Base-by-base conservation (phyloP, 2,888 invertebrate species). In the Aleiodes alternator region DNA sequence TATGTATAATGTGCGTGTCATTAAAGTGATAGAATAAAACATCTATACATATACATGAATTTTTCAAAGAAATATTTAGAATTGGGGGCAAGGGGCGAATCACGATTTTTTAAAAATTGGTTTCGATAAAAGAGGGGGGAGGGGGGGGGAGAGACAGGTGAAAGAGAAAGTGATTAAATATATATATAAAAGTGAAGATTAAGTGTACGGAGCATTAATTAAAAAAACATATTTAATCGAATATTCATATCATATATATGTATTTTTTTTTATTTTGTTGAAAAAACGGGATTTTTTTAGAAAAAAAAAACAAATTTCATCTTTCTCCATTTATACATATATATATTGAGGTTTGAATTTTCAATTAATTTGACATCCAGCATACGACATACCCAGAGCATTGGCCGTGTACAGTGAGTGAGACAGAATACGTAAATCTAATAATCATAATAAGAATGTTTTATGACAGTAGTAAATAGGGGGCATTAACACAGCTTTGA, bases 381-480 rank as follows among this genome's bases (percentile, higher is more conserved):
- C 89, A 89, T 88, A 89, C 88, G 87, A 89, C 88, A 89, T 89
- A 88, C 86, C 87, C 88, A 89, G 88, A 88, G 88, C 89, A 89
- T 88, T 87, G 84, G 86, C 86, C 84, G 87, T 89, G 88, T 87
- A 85, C 80, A 87, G 85, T 86, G 83, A 78, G 81, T 85, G 85
- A 88, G 82, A 84, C 82, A 84, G 72, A 75, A 75, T 71, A 83
- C 78, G 82, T 80, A 81, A 57, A 57, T 75, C 71, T 72, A 75
- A 75, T 72, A 69, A 71, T 73, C 16, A 73, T 73, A 70, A 59
- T 75, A 64, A 64, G 43, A 64, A 64, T 75, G 75, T 38, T 16
- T 69, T 11, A 64, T 70, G 55, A 70, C 69, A 75, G 16, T 70
- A 55, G 14, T 56, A 55, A 16, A 55, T 53, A 48, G 55, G 56